Base-by-base conservation (phyloP, 2,797 vertebrate species). In the Hafferia zeledoni region DNA sequence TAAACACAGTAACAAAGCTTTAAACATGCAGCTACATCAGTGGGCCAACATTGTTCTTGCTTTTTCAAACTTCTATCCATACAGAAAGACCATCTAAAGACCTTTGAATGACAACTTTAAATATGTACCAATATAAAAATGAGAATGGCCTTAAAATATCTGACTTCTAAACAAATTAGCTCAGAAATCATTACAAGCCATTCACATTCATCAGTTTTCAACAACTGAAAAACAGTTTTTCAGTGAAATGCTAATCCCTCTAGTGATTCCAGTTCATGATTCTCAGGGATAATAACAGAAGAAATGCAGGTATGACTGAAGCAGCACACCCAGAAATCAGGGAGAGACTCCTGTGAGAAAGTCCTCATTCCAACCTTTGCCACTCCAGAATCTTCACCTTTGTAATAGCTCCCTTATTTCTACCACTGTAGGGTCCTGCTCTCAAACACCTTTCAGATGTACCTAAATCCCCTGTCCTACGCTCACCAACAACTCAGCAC, bases 1-100 rank as follows among this genome's bases (percentile, higher is more conserved):
- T 99, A 87, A 81, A 77, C 3, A 92, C 74, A 65, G 19, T 6
- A 90, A 71, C 1, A 37, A 49, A 56, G 16, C 6, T 72, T 77
- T 79, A 59, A 86, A 83, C 3, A 24, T 9, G 13, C 59, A 79
- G 55, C 35, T 60, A 2, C 5, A 53, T 14, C 41, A 33, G 17
- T 28, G 22, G 41, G 12, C 37, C 35, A 72, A 77, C 28, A 56
- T 0, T 19, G 22, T 37, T 85, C 31, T 47, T 49, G 31, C 20
- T 69, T 89, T 78, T 35, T 59, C 15, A 77, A 71, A 90, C 41
- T 74, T 50, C 17, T 76, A 35, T 69, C 25, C 18, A 6, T 20
- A n/a, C 3, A 35, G 10, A 77, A 82, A 60, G n/a, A 64, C 2
- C 19, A 64, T 7, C 43, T 59, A 68, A 72, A 71, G 43, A 87